Conservation (phyloP, 2,113 vertebrate genomes). For the Tetrax tetrax region DNA sequence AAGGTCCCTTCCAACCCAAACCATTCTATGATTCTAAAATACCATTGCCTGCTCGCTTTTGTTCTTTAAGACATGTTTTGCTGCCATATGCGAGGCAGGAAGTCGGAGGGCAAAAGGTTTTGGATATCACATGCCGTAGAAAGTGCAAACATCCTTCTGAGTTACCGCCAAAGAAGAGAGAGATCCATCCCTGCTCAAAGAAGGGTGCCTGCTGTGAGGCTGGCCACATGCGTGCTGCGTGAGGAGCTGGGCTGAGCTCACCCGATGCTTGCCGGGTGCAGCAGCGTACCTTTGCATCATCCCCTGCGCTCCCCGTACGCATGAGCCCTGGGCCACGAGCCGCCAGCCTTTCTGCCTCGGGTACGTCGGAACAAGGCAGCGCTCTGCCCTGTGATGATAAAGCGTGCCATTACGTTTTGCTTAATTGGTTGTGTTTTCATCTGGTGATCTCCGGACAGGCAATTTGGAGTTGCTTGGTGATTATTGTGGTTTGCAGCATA, state of each 20-base stretch:
- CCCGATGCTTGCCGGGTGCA: background rate
- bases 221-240: fast-evolving
- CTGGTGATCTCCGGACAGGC: conserved; percentile 18
- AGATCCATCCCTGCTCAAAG: background rate
- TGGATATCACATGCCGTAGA: fast-evolving
- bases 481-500: conserved; percentile 28
- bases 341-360: background rate
- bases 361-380: background rate
- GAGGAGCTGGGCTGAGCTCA: background rate
- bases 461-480: background rate
- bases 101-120: background rate
- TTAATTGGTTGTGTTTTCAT: conserved; percentile 17
- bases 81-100: background rate
- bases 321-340: fast-evolving
- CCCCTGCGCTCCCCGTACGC: fast-evolving
- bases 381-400: background rate
- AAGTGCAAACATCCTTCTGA: background rate
- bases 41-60: background rate
- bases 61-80: background rate
- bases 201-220: background rate
- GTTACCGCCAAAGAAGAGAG: background rate
- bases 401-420: background rate
- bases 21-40: too few relatives aligned
- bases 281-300: background rate
- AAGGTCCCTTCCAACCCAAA: too few relatives aligned